Conservation (phyloP, 2,797 vertebrate species). For the Distichodus sexfasciatus region DNA sequence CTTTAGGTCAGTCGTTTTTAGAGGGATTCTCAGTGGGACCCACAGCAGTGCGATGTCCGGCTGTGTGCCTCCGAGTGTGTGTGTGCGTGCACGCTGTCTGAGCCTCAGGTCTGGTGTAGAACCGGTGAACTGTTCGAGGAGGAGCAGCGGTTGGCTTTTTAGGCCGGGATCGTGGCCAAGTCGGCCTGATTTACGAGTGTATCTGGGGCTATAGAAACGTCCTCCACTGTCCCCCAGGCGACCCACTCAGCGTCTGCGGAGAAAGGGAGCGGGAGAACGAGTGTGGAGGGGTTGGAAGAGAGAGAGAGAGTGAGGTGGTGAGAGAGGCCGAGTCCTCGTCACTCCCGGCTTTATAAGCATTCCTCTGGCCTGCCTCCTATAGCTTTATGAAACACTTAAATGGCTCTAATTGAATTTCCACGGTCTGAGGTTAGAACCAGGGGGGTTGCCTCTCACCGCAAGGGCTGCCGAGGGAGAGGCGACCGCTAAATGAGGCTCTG, state of each 20-base stretch:
- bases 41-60: too few relatives aligned
- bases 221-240: slow-evolving; percentile 61
- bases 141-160: background rate
- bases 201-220: slow-evolving; percentile 60
- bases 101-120: too few relatives aligned
- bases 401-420: slow-evolving; percentile 82
- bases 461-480: slow-evolving; percentile 57
- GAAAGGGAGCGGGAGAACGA: background rate
- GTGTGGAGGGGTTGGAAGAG: too few relatives aligned
- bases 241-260: slow-evolving; percentile 55
- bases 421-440: slow-evolving; percentile 70
- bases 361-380: slow-evolving; percentile 77
- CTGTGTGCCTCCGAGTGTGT: too few relatives aligned
- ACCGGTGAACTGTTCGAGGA: background rate
- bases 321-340: too few relatives aligned
- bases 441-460: slow-evolving; percentile 68
- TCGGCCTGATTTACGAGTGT: slow-evolving; percentile 54
- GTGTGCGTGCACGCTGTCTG: too few relatives aligned
- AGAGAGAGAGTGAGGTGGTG: background rate
- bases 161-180: slow-evolving; percentile 38
- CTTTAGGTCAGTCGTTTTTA: too few relatives aligned
- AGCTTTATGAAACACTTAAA: slow-evolving; percentile 83
- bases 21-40: too few relatives aligned
- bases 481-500: slow-evolving; percentile 57
- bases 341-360: slow-evolving; percentile 78